Conservation (phyloP, 1,140 invertebrate species). For the Hylaeus anthracinus region DNA sequence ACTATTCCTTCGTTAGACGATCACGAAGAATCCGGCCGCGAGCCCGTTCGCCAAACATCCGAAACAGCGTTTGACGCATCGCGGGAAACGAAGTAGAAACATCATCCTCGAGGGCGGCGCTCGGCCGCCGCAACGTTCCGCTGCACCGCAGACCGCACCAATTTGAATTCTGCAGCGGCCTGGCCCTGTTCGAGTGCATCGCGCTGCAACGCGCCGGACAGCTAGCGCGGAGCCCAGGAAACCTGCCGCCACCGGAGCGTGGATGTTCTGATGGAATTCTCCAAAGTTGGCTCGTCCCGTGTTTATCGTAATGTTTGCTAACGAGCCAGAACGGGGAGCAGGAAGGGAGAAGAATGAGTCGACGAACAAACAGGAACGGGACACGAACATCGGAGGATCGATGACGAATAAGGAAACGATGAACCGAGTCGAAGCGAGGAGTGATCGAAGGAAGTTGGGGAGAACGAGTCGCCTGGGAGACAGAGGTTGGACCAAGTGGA, state of each 20-base stretch:
- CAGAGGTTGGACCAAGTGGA: neutral
- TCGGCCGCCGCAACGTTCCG: neutral
- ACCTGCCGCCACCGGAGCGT: neutral
- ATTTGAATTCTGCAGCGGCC: slow-evolving; percentile 24
- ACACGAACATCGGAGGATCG: neutral
- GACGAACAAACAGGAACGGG: neutral
- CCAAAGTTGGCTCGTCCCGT: neutral
- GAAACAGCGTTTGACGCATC: neutral
- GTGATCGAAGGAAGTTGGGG: too few species aligned
- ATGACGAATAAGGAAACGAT: neutral
- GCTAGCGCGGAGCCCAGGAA: neutral
- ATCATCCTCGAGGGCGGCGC: neutral
- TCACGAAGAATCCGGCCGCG: neutral
- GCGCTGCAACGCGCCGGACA: neutral
- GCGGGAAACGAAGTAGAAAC: slow-evolving; percentile 24
- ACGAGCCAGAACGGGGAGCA: too few species aligned
- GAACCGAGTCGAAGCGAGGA: too few species aligned
- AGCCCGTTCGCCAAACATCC: neutral
- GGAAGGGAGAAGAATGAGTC: neutral
- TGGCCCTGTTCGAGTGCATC: neutral
- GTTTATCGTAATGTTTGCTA: neutral
- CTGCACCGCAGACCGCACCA: neutral
- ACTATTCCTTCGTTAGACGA: neutral
- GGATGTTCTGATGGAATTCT: neutral
- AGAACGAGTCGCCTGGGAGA: too few species aligned